Evolutionary conservation across 2,888 invertebrate species (phyloP), one percentile per base, ranked within the genome.

Genomic region (Troides oblongomaculatus): DNA sequence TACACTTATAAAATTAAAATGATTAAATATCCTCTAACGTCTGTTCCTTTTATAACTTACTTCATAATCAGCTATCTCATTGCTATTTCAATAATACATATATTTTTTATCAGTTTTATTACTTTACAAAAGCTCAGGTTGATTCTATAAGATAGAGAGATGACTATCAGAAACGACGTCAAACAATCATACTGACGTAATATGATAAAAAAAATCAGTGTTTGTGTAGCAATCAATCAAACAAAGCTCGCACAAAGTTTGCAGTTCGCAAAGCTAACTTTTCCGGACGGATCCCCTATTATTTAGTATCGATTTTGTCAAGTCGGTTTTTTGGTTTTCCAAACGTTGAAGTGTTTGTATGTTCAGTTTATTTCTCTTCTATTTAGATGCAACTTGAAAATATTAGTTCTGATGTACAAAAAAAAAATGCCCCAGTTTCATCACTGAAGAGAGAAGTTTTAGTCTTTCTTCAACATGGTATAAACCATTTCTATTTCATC

Each of bases 161-260:
- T 39, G 59, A 60, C 66, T 63, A 56, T 59, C 57, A 43, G 30
- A 53, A 53, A 64, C 25, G 62, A 60, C 76, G 74, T 73, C 74
- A 79, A 75, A 73, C 76, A 77, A 73, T 83, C 81, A 87, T 43
- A 87, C 83, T 88, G 75, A 76, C 76, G 78, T 80, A 83, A 85
- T 83, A 80, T 84, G 87, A 85, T 58, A 86, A 85, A 88, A 30
- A 88, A 88, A 87, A 85, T 79, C 78, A 73, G 72, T 89, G 86
- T 89, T 89, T 89, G 88, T 84, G 82, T 86, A 86, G 87, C 90
- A 89, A 90, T 91, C 90, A 89, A 88, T 90, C 91, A 89, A 88
- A 90, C 88, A 89, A 86, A 85, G 86, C 87, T 79, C 77, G 82
- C 80, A 72, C 66, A 79, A 79, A 80, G 78, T 80, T 82, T 78